These are phyloP conservation scores for Teleogryllus occipitalis DNA, from an alignment of 1,140 invertebrate species.

Conservation along the genomic window DNA sequence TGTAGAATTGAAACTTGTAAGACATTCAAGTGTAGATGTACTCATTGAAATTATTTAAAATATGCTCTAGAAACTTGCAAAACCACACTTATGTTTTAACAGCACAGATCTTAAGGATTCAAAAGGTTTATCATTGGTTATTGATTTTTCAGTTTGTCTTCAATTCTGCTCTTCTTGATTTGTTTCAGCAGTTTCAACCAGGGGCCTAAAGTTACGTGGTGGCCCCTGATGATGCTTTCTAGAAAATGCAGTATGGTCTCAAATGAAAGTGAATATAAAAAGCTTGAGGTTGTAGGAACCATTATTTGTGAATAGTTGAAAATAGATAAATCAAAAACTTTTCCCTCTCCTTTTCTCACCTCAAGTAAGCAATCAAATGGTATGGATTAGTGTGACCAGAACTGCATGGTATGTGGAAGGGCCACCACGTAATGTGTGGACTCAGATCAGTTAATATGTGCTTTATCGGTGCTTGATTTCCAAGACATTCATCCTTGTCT, in stretches of 20 bases:
- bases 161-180: neutral
- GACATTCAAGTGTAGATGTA: neutral
- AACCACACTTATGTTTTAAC: neutral
- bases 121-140: neutral
- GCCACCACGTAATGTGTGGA: neutral
- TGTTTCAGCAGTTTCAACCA: neutral
- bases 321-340: neutral
- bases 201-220: slow-evolving; percentile 3
- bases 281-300: neutral
- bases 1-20: neutral
- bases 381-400: neutral
- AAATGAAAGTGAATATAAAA: neutral
- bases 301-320: neutral
- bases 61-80: neutral
- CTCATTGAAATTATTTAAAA: slow-evolving; percentile 6
- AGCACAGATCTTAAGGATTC: neutral
- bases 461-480: slow-evolving; percentile 12
- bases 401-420: neutral
- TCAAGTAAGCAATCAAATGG: neutral
- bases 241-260: neutral
- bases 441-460: neutral
- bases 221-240: neutral
- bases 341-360: neutral
- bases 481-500: slow-evolving; percentile 5
- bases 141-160: neutral